Evolutionary conservation across 2,113 vertebrate species (phyloP), one percentile per base, ranked within the genome.

Genomic region (Origma solitaria): DNA sequence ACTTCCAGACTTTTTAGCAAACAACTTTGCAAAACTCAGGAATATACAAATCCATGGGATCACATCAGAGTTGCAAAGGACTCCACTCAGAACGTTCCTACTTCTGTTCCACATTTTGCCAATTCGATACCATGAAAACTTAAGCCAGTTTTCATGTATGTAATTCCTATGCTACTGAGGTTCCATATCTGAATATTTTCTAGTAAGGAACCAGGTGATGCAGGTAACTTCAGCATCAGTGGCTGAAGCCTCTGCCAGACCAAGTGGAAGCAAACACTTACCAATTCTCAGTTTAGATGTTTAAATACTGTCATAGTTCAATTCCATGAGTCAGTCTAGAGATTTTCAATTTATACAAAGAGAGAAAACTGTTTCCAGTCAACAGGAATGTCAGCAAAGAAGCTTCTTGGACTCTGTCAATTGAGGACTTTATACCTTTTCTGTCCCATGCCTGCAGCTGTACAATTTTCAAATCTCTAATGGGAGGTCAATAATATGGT

Each of bases 131-230:
- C 22, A 53, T 8, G 17, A 60, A 76, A 88, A 88, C 22, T 10
- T 65, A 13, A 38, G 30, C 14, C 13, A 20, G 40, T 42, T 66
- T 62, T 71, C 42, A 49, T 3, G 16, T 33, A 9, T 68, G 73
- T 17, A 28, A 76, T 45, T 28, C 4, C 3, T 12, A 53, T 0
- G 0, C 17, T 57, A 7, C 3, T 40, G 40, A 57, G 27, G 23
- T 53, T 69, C 40, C 45, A 2, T 17, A 45, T 19, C 3, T 58
- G 37, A 68, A 56, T 10, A 9, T 30, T 64, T 72, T 37, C 80
- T 57, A 68, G 11, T 15, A 35, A 45, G 17, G 47, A 68, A 51
- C 28, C 15, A 40, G 4, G 17, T 10, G 22, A 68, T 62, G 15
- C 68, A 71, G 44, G 33, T 13, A 69, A 53, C 49, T 82, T 75